Base-by-base conservation (phyloP, 1,140 invertebrate genomes). In the Kradibia gibbosae region DNA sequence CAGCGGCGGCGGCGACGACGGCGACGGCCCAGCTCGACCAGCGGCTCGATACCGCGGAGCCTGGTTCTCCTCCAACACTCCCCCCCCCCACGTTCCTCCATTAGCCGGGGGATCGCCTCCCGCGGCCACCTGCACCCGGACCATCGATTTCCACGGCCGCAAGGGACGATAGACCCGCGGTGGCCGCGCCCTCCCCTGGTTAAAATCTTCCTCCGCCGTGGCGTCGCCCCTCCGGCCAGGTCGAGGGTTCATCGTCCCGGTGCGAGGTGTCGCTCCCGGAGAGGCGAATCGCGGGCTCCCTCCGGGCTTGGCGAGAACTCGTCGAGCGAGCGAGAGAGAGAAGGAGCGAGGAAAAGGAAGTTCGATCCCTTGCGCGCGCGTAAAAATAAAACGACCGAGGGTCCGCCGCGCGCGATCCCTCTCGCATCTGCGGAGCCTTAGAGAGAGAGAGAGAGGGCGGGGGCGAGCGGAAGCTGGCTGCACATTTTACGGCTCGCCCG, bases 391-490 rank as follows among this genome's bases (percentile, higher is more conserved):
- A 10, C 60, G 60, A 62, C 28, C 31, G 28, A 34, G 31, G 28
- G 28, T 17, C 28, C n/a, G n/a, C n/a, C n/a, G n/a, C n/a, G n/a
- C 13, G 8, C 8, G 8, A 20, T 11, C 8, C 36, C 22, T 57
- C 70, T 39, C 85, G 89, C 90, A 91, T 91, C 90, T 91, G 90
- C 89, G 87, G 82, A 13, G 34, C 65, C n/a, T n/a, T n/a, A n/a
- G n/a, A n/a, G n/a, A n/a, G n/a, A n/a, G n/a, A n/a, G n/a, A n/a
- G n/a, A n/a, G n/a, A n/a, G n/a, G 65, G 11, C 15, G 42, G 31
- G n/a, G 31, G 72, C 82, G 81, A 88, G 84, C 90, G 90, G 90
- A 91, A 90, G 90, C 90, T 90, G 88, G 82, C 90, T 91, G 90
- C 90, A 90, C 87, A 90, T 90, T 90, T 90, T 86, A 88, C 31